Base-by-base conservation (phyloP, 2,113 vertebrate genomes). In the Salminus brasiliensis region DNA sequence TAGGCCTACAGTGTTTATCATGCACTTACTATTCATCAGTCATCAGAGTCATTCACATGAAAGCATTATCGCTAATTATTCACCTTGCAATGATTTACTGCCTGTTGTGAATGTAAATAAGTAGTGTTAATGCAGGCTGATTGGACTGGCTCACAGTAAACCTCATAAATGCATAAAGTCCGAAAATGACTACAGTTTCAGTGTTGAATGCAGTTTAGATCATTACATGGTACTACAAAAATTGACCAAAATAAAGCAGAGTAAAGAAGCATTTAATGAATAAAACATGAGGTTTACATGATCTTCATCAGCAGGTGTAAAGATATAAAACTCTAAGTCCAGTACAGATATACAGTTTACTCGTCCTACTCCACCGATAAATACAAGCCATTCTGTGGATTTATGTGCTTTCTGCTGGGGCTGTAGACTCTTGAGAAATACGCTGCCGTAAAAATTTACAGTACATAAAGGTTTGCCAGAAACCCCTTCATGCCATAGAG, bases 361-460 rank as follows among this genome's bases (percentile, higher is more conserved):
- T 43, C 66, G 59, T 45, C 36, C 47, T 72, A 53, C 10, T 41
- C n/a, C 45, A 79, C 84, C 76, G 83, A 67, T 85, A 90, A 90
- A 86, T 76, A 76, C 83, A 83, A 86, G 82, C 82, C 76, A 82
- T 81, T 74, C 74, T 45, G 47, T 71, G 77, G 87, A 87, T 85
- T 90, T 86, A 87, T 87, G 69, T 73, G 69, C 77, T 21, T 65
- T 79, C 49, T 72, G 32, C 63, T 13, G 57, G 81, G 76, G 83
- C 81, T 3, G 18, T 81, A 15, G 23, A 43, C 27, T 73, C 87
- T 83, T 57, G 79, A 74, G 73, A 81, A 77, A 80, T 81, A 81
- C 87, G 88, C 85, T 83, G 88, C 83, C 15, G 79, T 88, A 90
- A 91, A 91, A 85, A 89, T 89, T 88, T 88, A 89, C 84, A 83